Evolutionary conservation across 2,797 vertebrate species (phyloP).

Genomic region (Rhodeus uyekii): DNA sequence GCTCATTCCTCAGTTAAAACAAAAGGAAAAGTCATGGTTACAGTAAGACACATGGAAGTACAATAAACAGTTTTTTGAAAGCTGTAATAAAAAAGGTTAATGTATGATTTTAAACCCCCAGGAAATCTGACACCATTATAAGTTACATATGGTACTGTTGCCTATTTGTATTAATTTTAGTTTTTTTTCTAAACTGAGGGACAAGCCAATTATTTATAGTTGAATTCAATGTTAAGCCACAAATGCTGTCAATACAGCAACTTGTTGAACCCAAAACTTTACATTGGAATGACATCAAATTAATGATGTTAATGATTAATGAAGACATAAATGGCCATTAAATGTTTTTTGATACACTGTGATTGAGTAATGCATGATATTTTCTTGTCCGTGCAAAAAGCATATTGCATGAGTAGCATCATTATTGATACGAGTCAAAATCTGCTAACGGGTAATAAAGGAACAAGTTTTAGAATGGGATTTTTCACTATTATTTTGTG

Average conservation of each 20-base stretch:
- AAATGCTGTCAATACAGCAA: neutral
- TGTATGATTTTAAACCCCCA: neutral
- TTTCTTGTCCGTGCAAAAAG: neutral
- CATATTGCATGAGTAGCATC: constrained; percentile 27
- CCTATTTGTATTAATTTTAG: neutral
- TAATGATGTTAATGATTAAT: neutral
- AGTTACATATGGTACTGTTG: neutral
- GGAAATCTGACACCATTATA: neutral
- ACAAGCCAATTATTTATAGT: neutral
- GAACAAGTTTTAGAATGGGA: no score
- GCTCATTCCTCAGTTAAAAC: no score
- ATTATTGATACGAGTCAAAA: neutral
- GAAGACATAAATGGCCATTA: neutral
- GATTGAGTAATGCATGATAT: neutral
- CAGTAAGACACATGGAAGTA: neutral
- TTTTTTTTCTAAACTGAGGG: neutral
- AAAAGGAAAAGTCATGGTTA: neutral
- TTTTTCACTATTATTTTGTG: no score
- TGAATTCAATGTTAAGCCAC: neutral
- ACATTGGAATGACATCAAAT: neutral
- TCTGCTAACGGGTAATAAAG: no score
- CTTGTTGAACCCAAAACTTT: neutral
- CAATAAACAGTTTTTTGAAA: neutral
- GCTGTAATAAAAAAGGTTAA: neutral
- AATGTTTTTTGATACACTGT: neutral